Evolutionary conservation across 2,888 invertebrate species (phyloP).

Genomic region (Folsomia manolachei): DNA sequence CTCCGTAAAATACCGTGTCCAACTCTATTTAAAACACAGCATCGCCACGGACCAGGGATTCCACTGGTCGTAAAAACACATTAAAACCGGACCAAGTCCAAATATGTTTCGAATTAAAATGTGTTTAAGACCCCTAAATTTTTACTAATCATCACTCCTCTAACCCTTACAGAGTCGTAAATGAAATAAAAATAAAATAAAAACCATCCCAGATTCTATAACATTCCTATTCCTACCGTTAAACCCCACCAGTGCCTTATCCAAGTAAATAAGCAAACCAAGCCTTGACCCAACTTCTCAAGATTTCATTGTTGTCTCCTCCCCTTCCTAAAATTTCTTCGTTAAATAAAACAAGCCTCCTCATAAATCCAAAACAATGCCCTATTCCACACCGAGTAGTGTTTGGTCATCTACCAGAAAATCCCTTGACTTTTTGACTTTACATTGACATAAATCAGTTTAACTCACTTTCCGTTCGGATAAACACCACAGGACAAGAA

Average conservation of each 20-base stretch:
- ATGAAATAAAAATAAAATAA: background rate
- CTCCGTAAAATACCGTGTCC: no score
- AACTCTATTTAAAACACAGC: no score
- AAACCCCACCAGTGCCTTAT: no score
- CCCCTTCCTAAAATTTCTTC: background rate
- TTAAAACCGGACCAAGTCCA: no score
- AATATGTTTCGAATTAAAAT: background rate
- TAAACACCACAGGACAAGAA: slow-evolving; percentile 7
- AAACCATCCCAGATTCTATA: no score
- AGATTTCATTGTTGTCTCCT: no score
- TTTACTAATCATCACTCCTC: background rate
- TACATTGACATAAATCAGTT: background rate
- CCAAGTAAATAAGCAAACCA: no score
- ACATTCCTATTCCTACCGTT: no score
- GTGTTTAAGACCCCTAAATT: background rate
- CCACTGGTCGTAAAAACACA: background rate
- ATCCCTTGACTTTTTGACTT: no score
- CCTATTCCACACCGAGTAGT: no score
- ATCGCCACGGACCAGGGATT: background rate
- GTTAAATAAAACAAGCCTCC: background rate
- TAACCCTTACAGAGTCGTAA: background rate
- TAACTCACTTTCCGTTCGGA: background rate
- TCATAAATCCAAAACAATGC: background rate
- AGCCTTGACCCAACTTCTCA: background rate
- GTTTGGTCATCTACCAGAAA: no score